phyloP scores from a whole-genome alignment of 2,888 invertebrate genomes.

The Branchellion lobata region DNA sequence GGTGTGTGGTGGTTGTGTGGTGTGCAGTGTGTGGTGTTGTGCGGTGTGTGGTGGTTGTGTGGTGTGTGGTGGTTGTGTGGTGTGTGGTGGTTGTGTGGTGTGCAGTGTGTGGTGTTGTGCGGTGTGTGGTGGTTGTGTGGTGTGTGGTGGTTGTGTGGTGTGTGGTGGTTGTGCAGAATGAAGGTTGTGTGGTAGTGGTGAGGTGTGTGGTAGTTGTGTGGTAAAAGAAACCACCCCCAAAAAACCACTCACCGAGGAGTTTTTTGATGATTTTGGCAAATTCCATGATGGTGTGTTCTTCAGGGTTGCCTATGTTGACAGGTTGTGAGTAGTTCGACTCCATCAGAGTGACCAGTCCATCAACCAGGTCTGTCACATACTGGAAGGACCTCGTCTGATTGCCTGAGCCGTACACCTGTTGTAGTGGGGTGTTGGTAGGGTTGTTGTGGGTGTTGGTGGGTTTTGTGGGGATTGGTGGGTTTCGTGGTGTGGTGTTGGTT shows the following conservation, averaged over 20 bases:
- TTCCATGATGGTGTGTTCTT: conserved; percentile 89
- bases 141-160: not conserved
- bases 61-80: not conserved
- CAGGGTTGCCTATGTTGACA: conserved; percentile 94
- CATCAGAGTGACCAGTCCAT: conserved; percentile 89
- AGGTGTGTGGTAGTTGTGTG: not conserved
- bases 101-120: too few relatives aligned
- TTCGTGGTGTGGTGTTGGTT: not conserved
- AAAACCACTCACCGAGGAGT: conserved; percentile 63
- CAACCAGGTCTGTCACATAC: conserved; percentile 93
- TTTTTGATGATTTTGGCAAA: conserved; percentile 65
- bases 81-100: not conserved
- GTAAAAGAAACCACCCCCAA: too few relatives aligned
- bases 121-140: not conserved
- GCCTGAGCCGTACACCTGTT: conserved; percentile 66
- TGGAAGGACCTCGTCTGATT: conserved; percentile 86
- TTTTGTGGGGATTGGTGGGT: not conserved
- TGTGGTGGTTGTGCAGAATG: conserved; percentile 56
- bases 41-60: not conserved
- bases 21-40: not conserved
- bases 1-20: not conserved
- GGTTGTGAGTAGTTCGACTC: conserved; percentile 87
- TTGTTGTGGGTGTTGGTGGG: not conserved
- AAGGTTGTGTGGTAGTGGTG: not conserved
- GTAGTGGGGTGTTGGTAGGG: not conserved